Evolutionary conservation across 2,888 invertebrate genomes (phyloP).

Genomic region (Trissolcus brochymenae): DNA sequence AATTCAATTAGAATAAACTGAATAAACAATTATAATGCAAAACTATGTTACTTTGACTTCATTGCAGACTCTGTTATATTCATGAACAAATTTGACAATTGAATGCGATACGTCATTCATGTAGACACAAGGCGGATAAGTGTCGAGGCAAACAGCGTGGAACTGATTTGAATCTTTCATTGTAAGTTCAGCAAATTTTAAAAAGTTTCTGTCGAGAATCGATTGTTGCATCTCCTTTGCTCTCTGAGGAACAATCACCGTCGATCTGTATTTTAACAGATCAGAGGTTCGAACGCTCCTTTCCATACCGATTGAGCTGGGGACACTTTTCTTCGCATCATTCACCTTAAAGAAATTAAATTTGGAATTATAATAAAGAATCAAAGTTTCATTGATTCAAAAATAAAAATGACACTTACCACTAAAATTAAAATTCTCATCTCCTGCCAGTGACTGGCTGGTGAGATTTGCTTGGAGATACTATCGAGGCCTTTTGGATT

Average conservation of each 20-base stretch:
- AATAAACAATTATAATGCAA: no score
- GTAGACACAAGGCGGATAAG: slow-evolving; percentile 95
- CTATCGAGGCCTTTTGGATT: slow-evolving; percentile 85
- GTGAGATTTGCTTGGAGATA: slow-evolving; percentile 84
- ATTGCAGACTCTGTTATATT: slow-evolving; percentile 85
- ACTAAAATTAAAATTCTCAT: slow-evolving; percentile 93
- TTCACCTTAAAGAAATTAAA: slow-evolving; percentile 76
- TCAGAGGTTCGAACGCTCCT: slow-evolving; percentile 87
- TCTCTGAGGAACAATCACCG: slow-evolving; percentile 85
- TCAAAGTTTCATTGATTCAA: not conserved
- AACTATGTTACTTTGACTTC: slow-evolving; percentile 78
- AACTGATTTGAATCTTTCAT: slow-evolving; percentile 99
- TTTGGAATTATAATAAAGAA: not conserved
- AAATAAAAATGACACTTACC: slow-evolving; percentile 76
- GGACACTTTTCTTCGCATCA: slow-evolving; percentile 87
- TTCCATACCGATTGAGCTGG: slow-evolving; percentile 94
- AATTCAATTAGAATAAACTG: no score
- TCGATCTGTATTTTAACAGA: slow-evolving; percentile 85
- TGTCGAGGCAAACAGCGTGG: slow-evolving; percentile 94
- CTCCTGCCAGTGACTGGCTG: slow-evolving; percentile 90
- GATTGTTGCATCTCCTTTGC: slow-evolving; percentile 81
- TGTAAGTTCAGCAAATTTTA: slow-evolving; percentile 91
- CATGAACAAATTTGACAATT: slow-evolving; percentile 88
- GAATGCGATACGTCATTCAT: slow-evolving; percentile 92
- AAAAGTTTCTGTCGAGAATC: slow-evolving; percentile 85